Conservation (phyloP, 23 tunicate genomes). For the Clavelina lepadiformis region DNA sequence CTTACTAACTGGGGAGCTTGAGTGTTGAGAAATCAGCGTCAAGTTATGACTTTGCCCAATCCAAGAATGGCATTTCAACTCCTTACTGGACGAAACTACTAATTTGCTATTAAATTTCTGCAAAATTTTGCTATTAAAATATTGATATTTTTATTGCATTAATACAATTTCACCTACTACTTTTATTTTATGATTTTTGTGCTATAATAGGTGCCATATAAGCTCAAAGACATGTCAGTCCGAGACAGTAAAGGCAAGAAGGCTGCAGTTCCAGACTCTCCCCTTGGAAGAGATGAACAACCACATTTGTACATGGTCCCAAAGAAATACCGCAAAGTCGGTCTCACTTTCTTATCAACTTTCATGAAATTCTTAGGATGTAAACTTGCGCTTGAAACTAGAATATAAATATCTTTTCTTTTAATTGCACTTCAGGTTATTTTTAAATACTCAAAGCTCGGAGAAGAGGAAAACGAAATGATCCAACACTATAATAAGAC, state of each 20-base stretch:
- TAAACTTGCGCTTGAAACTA: no score
- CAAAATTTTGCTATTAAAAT: no score
- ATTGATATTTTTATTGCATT: no score
- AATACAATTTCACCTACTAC: not conserved
- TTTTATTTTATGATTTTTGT: not conserved
- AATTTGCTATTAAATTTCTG: no score
- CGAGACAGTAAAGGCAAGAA: slow-evolving; percentile 67
- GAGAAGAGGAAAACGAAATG: slow-evolving; percentile 78
- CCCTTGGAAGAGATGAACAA: slow-evolving; percentile 83
- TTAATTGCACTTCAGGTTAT: slow-evolving; percentile 28
- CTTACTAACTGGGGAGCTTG: no score
- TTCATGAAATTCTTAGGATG: not conserved
- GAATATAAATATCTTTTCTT: not conserved
- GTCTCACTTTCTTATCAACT: not conserved
- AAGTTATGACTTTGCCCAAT: no score
- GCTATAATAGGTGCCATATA: slow-evolving; percentile 64
- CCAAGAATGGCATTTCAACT: no score
- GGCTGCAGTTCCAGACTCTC: slow-evolving; percentile 85
- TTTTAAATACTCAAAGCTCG: slow-evolving; percentile 78
- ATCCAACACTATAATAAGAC: slow-evolving; percentile 89
- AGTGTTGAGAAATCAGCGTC: no score
- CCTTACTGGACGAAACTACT: no score
- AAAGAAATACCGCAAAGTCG: slow-evolving; percentile 79
- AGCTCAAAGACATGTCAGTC: slow-evolving; percentile 59
- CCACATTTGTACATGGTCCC: slow-evolving; percentile 90